Conservation (phyloP, 2,113 vertebrate species). For the Columba livia region DNA sequence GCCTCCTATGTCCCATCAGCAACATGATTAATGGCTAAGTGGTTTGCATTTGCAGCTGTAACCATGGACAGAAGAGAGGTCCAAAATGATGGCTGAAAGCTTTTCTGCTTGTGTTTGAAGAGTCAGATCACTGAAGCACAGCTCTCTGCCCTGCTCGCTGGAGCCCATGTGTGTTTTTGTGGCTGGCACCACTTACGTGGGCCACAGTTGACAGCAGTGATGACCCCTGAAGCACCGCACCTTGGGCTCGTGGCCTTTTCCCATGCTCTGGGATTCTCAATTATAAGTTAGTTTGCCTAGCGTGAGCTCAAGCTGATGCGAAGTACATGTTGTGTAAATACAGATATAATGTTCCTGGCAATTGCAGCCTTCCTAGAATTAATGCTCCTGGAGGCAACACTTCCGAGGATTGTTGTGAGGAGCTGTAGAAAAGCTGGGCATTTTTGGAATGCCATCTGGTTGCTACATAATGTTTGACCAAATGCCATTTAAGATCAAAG, state of each 20-base stretch:
- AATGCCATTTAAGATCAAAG: conserved; percentile 37
- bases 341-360: conserved; percentile 11
- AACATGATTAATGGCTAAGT: not conserved
- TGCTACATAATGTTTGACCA: conserved; percentile 23
- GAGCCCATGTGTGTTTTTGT: not conserved
- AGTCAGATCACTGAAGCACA: no score
- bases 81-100: not conserved
- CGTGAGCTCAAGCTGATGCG: not conserved
- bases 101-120: not conserved
- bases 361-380: conserved; percentile 27
- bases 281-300: not conserved
- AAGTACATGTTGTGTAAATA: conserved; percentile 12
- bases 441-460: conserved; percentile 20
- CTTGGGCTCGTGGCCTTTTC: not conserved
- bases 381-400: not conserved
- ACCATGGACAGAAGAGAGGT: not conserved
- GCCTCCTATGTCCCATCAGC: not conserved
- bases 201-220: not conserved
- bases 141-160: not conserved
- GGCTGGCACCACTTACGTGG: not conserved
- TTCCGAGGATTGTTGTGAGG: not conserved
- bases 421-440: not conserved
- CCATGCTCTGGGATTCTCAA: not conserved
- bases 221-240: not conserved
- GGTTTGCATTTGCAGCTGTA: not conserved